Evolutionary conservation across 2,888 invertebrate genomes (phyloP).

Genomic region (Dicycla oo): DNA sequence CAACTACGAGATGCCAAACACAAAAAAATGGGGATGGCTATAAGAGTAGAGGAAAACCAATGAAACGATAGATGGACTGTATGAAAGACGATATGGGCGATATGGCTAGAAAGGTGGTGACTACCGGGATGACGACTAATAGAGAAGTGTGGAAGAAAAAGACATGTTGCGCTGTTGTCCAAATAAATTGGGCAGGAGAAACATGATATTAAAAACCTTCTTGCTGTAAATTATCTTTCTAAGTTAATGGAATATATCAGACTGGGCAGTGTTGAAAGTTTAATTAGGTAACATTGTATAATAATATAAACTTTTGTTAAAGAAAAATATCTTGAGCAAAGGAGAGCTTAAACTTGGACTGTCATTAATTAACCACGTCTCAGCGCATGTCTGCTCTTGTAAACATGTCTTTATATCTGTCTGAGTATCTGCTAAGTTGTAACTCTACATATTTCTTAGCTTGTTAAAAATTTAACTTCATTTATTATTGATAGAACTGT

Average conservation of each 20-base stretch:
- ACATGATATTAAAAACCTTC: background rate
- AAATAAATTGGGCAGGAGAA: background rate
- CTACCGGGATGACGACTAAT: background rate
- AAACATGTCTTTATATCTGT: slow-evolving; percentile 14
- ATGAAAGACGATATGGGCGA: background rate
- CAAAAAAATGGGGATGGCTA: no score
- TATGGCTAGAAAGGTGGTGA: background rate
- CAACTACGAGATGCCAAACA: no score
- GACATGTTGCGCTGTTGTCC: background rate
- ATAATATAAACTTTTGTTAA: slow-evolving; percentile 5
- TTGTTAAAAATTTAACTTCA: slow-evolving; percentile 36
- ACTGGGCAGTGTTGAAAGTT: slow-evolving; percentile 5
- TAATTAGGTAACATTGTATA: slow-evolving; percentile 5
- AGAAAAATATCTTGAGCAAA: slow-evolving; percentile 27
- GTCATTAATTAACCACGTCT: slow-evolving; percentile 48
- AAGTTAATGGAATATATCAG: background rate
- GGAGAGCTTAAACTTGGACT: slow-evolving; percentile 28
- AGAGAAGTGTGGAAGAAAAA: background rate
- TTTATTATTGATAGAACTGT: slow-evolving; percentile 6
- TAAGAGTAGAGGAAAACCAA: no score
- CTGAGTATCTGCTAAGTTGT: slow-evolving; percentile 21
- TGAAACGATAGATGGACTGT: background rate
- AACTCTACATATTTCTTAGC: slow-evolving; percentile 21
- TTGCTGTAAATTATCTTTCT: background rate
- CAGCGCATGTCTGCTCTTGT: slow-evolving; percentile 25